Conservation (phyloP, 2,113 vertebrate species). For the Eclectus roratus region DNA sequence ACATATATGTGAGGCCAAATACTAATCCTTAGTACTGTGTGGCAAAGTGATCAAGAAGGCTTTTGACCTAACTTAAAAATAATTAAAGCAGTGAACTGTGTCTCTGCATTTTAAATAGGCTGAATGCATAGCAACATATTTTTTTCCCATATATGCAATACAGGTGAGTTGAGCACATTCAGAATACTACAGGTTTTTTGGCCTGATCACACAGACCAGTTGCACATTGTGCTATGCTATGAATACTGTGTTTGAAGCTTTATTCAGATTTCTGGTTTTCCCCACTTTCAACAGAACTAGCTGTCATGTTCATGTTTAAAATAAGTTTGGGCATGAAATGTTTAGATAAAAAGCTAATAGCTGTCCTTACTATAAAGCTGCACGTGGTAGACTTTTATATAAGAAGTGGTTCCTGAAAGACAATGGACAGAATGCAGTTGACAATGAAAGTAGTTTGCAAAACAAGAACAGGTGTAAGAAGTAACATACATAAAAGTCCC, state of each 20-base stretch:
- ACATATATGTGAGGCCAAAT: not conserved
- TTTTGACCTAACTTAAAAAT: slow-evolving; percentile 1
- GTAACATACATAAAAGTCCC: not conserved
- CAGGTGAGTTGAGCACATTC: not conserved
- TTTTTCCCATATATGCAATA: not conserved
- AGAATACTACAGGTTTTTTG: not conserved
- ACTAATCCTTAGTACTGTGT: not conserved
- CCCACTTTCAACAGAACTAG: not conserved
- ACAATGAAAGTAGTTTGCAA: not conserved
- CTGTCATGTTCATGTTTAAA: not conserved
- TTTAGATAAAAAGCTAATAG: not conserved
- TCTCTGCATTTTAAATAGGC: not conserved
- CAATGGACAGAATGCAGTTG: not conserved
- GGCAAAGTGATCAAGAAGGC: not conserved
- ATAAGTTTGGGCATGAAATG: not conserved
- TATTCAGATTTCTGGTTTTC: not conserved
- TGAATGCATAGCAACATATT: not conserved
- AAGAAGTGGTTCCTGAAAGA: not conserved
- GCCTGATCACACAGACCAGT: not conserved
- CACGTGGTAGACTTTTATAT: not conserved
- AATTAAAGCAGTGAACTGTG: not conserved
- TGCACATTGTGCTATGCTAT: not conserved
- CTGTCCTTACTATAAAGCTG: not conserved
- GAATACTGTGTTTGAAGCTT: slow-evolving; percentile 1
- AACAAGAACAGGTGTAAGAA: not conserved